Percentiles rank a stretch among this genome's conserved stretches.
These are phyloP conservation scores for Trachelus tabidus DNA, from an alignment of 2,888 invertebrate species.

Conservation along the genomic window DNA sequence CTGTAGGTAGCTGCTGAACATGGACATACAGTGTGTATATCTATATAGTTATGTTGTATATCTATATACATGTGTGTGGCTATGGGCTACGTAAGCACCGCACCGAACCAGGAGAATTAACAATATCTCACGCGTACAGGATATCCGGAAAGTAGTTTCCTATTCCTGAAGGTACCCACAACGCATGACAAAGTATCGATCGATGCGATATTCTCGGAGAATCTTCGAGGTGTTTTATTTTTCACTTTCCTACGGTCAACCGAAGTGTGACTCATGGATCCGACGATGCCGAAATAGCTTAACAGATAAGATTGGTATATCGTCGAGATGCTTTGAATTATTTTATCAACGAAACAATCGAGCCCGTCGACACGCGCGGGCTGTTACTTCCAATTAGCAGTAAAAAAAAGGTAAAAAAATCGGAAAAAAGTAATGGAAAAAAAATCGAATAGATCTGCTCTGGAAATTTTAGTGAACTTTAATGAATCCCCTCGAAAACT, in stretches of 20 bases:
- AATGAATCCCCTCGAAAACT: not conserved
- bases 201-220: not conserved
- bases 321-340: not conserved
- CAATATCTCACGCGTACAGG: slow-evolving; percentile 49
- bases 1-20: not conserved
- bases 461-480: not conserved
- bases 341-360: not conserved
- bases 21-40: not conserved
- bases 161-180: slow-evolving; percentile 45
- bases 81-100: not conserved
- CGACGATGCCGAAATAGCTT: not conserved
- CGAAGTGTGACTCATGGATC: not conserved
- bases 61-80: not conserved
- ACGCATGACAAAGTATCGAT: slow-evolving; percentile 10
- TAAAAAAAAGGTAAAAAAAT: not conserved
- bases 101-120: slow-evolving; percentile 37
- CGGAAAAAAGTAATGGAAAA: not conserved
- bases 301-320: not conserved
- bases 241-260: not conserved
- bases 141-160: slow-evolving; percentile 49
- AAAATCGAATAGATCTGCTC: not conserved
- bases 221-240: not conserved
- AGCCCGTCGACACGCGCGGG: not conserved
- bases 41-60: not conserved
- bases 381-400: not conserved